A percentile compares a stretch with the other conserved stretches of the same genome.
Conservation (phyloP, 2,888 invertebrate genomes). For the Chrysotoxum bicinctum region DNA sequence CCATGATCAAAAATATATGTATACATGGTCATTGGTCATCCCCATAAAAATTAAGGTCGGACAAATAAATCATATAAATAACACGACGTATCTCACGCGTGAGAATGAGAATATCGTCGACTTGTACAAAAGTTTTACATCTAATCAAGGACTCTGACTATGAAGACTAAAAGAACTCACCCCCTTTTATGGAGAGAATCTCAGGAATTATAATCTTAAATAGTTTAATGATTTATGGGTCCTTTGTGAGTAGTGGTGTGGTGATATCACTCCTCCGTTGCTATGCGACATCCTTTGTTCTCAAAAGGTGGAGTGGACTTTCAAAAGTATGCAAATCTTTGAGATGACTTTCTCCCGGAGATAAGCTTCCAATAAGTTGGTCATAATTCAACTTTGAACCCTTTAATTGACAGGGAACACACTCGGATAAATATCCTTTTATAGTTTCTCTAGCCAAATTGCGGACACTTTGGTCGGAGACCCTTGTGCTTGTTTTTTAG, state of each 20-base stretch:
- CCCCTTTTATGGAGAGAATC: background rate
- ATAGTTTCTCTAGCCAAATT: constrained; percentile 17
- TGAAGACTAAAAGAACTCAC: background rate
- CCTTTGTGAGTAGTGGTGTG: constrained; percentile 28
- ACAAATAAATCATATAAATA: constrained; percentile 65
- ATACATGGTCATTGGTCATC: constrained; percentile 19
- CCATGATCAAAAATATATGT: constrained; percentile 27
- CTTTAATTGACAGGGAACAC: constrained; percentile 65
- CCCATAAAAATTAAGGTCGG: constrained; percentile 65
- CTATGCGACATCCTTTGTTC: constrained; percentile 1
- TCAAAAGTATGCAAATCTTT: constrained; percentile 58
- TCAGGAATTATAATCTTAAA: constrained; percentile 52
- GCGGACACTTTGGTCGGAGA: constrained; percentile 18
- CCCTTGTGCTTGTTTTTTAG: background rate
- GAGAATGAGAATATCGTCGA: constrained; percentile 46
- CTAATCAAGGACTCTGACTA: background rate
- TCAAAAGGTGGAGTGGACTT: constrained; percentile 23
- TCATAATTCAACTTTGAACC: constrained; percentile 68
- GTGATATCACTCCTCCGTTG: constrained; percentile 40
- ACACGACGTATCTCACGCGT: constrained; percentile 67
- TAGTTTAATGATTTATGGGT: constrained; percentile 66
- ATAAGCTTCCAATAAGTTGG: constrained; percentile 68
- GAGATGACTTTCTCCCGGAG: constrained; percentile 50
- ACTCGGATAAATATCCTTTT: constrained; percentile 30
- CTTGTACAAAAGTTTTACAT: constrained; percentile 46